Conservation (phyloP, 2,113 vertebrate species). For the Onychostruthus taczanowskii region DNA sequence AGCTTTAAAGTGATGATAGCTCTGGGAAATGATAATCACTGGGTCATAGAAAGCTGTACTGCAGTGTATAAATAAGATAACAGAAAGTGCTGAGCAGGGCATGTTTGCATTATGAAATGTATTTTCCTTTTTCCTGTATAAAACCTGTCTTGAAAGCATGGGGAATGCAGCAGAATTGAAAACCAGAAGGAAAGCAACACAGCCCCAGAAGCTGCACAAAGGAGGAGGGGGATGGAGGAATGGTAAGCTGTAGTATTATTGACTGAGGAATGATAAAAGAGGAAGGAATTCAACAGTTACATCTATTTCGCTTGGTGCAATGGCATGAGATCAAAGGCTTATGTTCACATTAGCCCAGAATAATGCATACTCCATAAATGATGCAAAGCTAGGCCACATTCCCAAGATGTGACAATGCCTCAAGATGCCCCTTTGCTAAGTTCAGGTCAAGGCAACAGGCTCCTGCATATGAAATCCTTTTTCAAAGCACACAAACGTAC, state of each 20-base stretch:
- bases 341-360: conserved; percentile 70
- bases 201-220: conserved; percentile 71
- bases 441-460: conserved; percentile 66
- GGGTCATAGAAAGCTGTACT: conserved; percentile 76
- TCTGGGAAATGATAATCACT: conserved; percentile 79
- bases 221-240: conserved; percentile 68
- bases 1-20: conserved; percentile 77
- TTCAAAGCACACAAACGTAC: conserved; percentile 5
- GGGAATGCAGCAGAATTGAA: conserved; percentile 68
- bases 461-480: conserved; percentile 21
- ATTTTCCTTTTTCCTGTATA: conserved; percentile 73
- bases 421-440: conserved; percentile 59
- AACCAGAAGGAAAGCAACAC: conserved; percentile 65
- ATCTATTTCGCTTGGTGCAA: conserved; percentile 70
- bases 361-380: conserved; percentile 70
- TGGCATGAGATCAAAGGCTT: conserved; percentile 69
- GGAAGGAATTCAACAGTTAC: conserved; percentile 66
- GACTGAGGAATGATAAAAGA: conserved; percentile 71
- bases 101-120: conserved; percentile 78
- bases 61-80: conserved; percentile 81
- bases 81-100: conserved; percentile 77
- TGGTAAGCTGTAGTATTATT: conserved; percentile 74
- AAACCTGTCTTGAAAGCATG: conserved; percentile 70
- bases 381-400: conserved; percentile 70
- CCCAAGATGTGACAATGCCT: conserved; percentile 67